phyloP scores from a whole-genome alignment of 2,888 invertebrate species.

The Melieria picta region DNA sequence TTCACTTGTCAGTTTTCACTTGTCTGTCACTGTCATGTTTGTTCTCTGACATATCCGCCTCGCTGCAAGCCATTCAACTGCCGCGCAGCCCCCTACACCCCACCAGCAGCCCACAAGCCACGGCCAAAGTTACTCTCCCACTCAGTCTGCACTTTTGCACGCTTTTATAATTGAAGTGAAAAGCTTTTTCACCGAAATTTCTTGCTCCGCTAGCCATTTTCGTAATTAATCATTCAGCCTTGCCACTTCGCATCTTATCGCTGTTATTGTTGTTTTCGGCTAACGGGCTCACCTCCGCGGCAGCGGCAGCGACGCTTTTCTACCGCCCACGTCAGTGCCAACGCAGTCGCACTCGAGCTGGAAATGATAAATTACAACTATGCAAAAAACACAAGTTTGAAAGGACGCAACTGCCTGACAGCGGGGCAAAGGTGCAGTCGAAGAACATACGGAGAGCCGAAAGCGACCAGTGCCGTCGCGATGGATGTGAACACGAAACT shows the following conservation, averaged over 20 bases:
- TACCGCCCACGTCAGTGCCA: neutral
- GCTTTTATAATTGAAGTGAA: conserved; percentile 14
- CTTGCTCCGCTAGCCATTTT: conserved; percentile 10
- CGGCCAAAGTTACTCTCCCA: neutral
- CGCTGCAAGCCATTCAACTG: neutral
- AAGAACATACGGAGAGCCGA: neutral
- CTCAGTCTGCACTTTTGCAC: neutral
- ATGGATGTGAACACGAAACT: neutral
- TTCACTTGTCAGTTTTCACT: conserved; percentile 11
- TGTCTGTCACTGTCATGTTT: conserved; percentile 23
- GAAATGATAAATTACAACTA: conserved; percentile 27
- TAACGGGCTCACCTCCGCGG: too few relatives aligned
- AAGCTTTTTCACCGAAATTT: conserved; percentile 9
- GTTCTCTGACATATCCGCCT: conserved; percentile 15
- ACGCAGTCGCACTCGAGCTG: conserved; percentile 1
- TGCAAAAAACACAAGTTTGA: conserved; percentile 2
- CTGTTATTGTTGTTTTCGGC: neutral
- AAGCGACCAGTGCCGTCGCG: too few relatives aligned
- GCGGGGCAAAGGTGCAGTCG: neutral
- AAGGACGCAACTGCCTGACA: neutral
- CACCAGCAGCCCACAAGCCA: neutral
- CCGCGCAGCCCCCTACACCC: neutral
- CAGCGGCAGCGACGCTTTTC: neutral
- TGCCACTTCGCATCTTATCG: neutral
- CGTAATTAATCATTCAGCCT: conserved; percentile 23